Percentiles rank a stretch among this genome's conserved stretches.
Conservation (phyloP, 2,797 vertebrate genomes). For the Hybognathus amarus region DNA sequence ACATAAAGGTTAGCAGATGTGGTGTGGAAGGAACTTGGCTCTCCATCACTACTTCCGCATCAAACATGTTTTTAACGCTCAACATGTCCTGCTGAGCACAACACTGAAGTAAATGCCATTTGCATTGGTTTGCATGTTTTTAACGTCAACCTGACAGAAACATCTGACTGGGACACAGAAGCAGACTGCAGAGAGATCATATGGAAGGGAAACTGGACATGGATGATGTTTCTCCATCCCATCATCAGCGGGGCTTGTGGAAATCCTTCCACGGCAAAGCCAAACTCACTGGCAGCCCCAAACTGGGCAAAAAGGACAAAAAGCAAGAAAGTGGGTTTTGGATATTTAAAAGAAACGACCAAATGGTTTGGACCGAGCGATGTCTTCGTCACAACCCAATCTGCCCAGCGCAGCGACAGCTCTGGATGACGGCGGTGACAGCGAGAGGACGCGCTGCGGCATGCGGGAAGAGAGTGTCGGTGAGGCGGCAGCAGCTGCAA, state of each 20-base stretch:
- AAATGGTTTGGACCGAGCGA: conserved; percentile 81
- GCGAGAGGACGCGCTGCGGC: conserved; percentile 60
- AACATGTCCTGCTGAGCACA: conserved; percentile 12
- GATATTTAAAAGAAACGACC: conserved; percentile 79
- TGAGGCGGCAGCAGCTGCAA: conserved; percentile 47
- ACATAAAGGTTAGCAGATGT: not conserved
- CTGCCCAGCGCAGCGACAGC: conserved; percentile 78
- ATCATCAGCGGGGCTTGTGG: conserved; percentile 81
- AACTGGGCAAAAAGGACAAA: conserved; percentile 69
- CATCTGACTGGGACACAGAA: not conserved
- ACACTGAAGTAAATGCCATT: conserved; percentile 17
- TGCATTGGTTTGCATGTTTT: conserved; percentile 49
- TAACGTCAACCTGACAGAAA: not conserved
- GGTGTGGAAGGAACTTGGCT: not conserved
- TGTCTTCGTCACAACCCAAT: conserved; percentile 90
- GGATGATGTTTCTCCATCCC: conserved; percentile 29
- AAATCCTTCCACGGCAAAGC: conserved; percentile 82
- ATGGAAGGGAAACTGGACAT: conserved; percentile 63
- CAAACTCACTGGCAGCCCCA: conserved; percentile 78
- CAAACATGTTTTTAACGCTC: not conserved
- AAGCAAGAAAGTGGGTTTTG: conserved; percentile 72
- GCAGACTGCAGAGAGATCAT: conserved; percentile 24
- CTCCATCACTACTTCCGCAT: conserved; percentile 32
- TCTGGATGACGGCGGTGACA: not conserved
- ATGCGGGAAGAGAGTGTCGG: conserved; percentile 53